A percentile compares a stretch with the other conserved stretches of the same genome.
Evolutionary conservation across 2,888 invertebrate species (phyloP).

Genomic region (Entomobrya proxima): DNA sequence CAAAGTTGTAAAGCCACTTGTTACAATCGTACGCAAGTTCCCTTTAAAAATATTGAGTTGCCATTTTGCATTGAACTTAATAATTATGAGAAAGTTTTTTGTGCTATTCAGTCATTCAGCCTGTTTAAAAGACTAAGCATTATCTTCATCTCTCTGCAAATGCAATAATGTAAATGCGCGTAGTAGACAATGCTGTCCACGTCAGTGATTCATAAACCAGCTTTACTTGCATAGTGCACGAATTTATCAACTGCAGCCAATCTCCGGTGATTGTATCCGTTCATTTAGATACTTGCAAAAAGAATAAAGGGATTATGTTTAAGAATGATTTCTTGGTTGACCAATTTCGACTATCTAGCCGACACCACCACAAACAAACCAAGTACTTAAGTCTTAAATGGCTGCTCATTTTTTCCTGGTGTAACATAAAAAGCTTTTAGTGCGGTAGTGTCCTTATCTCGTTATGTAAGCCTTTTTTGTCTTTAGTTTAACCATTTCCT

Average conservation of each 20-base stretch:
- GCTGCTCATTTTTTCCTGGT: background rate
- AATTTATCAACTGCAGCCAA: background rate
- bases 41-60: background rate
- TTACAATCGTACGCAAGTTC: background rate
- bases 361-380: background rate
- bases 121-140: background rate
- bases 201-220: background rate
- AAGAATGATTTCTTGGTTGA: conserved; percentile 34
- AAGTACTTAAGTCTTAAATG: background rate
- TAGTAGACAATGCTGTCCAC: background rate
- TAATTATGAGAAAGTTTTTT: conserved; percentile 40
- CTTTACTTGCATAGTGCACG: background rate
- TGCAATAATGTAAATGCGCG: background rate
- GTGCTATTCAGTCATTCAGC: background rate
- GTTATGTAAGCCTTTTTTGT: conserved; percentile 21
- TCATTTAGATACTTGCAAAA: background rate
- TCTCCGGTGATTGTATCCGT: background rate
- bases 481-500: background rate
- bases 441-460: background rate
- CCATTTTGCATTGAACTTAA: background rate
- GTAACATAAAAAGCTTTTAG: conserved; percentile 16
- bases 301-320: background rate
- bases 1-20: background rate
- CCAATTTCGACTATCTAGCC: background rate
- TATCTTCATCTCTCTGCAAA: background rate